phyloP scores from a whole-genome alignment of 2,797 vertebrate genomes.

The Artibeus lituratus region DNA sequence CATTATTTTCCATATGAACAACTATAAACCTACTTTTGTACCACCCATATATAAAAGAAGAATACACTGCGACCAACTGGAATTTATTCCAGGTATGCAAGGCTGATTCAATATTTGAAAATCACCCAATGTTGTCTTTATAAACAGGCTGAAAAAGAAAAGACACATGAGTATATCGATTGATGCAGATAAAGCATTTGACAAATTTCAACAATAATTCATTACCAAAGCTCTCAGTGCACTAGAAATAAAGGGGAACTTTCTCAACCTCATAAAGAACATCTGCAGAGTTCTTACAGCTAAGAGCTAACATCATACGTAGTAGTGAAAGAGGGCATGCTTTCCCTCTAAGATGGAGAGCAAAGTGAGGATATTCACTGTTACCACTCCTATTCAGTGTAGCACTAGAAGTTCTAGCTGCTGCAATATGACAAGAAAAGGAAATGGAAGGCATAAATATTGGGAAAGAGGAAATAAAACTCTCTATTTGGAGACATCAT shows the following conservation, averaged over 20 bases:
- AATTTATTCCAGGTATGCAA: neutral
- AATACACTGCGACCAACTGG: neutral
- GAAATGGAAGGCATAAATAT: neutral
- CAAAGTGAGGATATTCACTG: neutral
- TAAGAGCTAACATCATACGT: neutral
- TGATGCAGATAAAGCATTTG: neutral
- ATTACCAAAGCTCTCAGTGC: neutral
- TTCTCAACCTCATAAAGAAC: neutral
- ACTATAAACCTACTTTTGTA: neutral
- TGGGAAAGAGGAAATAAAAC: neutral
- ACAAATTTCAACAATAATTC: neutral
- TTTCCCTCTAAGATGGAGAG: neutral
- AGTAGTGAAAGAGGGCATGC: neutral
- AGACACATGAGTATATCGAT: neutral
- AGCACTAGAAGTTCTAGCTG: neutral
- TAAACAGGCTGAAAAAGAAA: neutral
- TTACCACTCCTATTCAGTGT: neutral
- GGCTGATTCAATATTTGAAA: neutral
- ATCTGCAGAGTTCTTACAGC: neutral
- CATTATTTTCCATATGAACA: neutral
- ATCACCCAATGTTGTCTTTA: neutral
- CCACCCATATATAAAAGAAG: neutral
- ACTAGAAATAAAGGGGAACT: neutral
- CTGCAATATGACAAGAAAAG: neutral
- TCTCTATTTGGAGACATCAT: neutral